Conservation (phyloP, 2,113 vertebrate species). For the Pantherophis guttatus region DNA sequence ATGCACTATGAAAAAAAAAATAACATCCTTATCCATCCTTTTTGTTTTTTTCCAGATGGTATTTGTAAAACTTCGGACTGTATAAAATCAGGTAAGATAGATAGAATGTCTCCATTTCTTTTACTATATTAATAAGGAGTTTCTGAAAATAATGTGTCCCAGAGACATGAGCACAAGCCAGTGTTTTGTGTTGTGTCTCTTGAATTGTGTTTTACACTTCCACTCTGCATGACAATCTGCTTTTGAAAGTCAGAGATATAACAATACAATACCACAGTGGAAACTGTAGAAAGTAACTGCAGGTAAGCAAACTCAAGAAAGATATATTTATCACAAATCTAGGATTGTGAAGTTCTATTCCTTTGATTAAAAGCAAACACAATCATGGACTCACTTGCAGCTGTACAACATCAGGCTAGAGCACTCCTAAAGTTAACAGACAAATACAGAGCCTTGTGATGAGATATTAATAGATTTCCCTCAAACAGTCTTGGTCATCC, state of each 20-base stretch:
- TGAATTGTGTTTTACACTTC: background rate
- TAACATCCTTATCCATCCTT: background rate
- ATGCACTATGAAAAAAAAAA: background rate
- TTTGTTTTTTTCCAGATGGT: conserved; percentile 71
- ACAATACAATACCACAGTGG: background rate
- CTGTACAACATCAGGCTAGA: background rate
- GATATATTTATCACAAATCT: background rate
- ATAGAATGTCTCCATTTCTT: background rate
- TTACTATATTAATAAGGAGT: background rate
- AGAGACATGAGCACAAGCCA: background rate
- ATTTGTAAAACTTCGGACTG: conserved; percentile 90
- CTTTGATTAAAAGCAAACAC: background rate
- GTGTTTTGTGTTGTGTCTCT: background rate
- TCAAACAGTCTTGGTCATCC: background rate
- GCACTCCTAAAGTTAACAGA: background rate
- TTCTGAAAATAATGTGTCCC: background rate
- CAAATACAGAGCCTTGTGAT: background rate
- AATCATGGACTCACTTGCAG: background rate
- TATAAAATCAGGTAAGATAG: conserved; percentile 87
- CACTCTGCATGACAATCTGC: background rate
- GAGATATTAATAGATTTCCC: background rate
- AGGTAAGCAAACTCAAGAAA: background rate
- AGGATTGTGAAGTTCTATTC: background rate
- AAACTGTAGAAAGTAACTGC: background rate
- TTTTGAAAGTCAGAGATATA: background rate